Evolutionary conservation across 2,113 vertebrate genomes (phyloP), one percentile per base, ranked within the genome.

Genomic region (Elephantulus edwardii): DNA sequence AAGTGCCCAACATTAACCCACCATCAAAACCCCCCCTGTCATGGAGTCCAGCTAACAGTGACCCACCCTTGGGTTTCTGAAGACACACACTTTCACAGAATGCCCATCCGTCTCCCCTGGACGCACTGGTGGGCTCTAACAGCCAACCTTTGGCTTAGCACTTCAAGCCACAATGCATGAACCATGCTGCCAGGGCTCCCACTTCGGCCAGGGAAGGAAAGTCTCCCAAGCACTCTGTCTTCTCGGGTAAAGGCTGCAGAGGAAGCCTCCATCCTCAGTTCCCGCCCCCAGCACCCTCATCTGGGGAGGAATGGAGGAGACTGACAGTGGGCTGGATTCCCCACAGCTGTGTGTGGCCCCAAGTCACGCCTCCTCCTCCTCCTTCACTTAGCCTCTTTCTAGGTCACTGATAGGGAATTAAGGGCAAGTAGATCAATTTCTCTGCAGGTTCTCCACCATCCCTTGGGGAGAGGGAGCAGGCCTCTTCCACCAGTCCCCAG

Each of bases 141-240:
- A n/a, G n/a, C n/a, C n/a, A n/a, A n/a, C n/a, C n/a, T n/a, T n/a
- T n/a, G n/a, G n/a, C n/a, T n/a, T n/a, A n/a, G n/a, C n/a, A n/a
- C n/a, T n/a, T n/a, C n/a, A n/a, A n/a, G n/a, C n/a, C n/a, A n/a
- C n/a, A n/a, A n/a, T n/a, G n/a, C n/a, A 50, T 50, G 48, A 8
- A 50, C 48, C 16, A 16, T 8, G 16, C 48, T 50, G 48, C 48
- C 8, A 50, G 17, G 54, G 54, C 17, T 56, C 5, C 24, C 58
- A 11, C 26, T 60, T 60, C 26, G 58, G 24, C 58, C 28, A 64
- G 6, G 35, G 44, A 71, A 70, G 84, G 80, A 83, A 95, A 74
- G 6, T n/a, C 56, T 56, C 71, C 81, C 54, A 68, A 74, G 6
- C 50, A 8, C 48, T 50, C 16, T 85, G 24, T 5, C 6, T 11